These are phyloP conservation scores for Parauchenoglanis ngamensis DNA, from an alignment of 2,797 vertebrate genomes.

Conservation along the genomic window DNA sequence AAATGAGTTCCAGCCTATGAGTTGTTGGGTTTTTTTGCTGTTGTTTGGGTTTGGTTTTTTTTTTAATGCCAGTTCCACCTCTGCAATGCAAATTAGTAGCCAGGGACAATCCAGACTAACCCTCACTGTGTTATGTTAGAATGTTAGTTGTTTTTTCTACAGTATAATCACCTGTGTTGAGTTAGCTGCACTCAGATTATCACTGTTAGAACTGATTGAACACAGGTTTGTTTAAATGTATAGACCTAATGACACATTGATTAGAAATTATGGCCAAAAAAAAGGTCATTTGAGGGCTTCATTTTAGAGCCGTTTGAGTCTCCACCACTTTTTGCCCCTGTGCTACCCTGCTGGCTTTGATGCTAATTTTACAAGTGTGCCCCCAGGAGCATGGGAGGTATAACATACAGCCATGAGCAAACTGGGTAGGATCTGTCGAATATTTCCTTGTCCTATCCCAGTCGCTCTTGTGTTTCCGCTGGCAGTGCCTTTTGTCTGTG, in stretches of 20 bases:
- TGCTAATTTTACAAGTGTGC: conserved; percentile 3
- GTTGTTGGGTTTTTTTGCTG: not conserved
- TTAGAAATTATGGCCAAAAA: not conserved
- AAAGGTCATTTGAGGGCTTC: not conserved
- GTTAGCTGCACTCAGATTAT: not conserved
- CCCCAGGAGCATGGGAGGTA: conserved; percentile 29
- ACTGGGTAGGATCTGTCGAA: not conserved
- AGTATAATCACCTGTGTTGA: not conserved
- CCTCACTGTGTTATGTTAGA: not conserved
- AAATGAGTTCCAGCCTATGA: not conserved
- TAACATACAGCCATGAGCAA: conserved; percentile 20
- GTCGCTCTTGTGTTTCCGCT: conserved; percentile 62
- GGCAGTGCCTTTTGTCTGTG: conserved; percentile 79
- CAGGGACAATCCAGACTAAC: conserved; percentile 15
- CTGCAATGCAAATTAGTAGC: not conserved
- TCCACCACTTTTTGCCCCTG: conserved; percentile 21
- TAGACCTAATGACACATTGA: not conserved
- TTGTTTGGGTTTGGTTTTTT: not conserved
- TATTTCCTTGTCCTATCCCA: not conserved
- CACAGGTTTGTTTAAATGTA: not conserved
- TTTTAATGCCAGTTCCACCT: not conserved
- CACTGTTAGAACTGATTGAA: not conserved
- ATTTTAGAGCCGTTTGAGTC: conserved; percentile 1
- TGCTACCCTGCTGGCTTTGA: conserved; percentile 21
- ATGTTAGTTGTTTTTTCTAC: not conserved